Evolutionary conservation across 2,113 vertebrate species (phyloP).

Genomic region (Octodon degus): DNA sequence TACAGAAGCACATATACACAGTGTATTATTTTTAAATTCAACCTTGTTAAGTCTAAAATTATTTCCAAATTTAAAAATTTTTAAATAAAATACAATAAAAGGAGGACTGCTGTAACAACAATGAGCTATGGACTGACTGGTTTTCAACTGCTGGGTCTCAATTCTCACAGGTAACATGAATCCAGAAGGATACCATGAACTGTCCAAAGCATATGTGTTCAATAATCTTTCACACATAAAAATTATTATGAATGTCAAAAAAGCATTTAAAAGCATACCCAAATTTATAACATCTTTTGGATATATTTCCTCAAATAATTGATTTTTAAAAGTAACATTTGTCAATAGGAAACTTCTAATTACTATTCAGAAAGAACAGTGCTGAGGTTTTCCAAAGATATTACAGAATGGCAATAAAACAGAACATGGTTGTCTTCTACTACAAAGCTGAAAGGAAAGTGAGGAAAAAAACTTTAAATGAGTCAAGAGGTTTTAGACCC

Average conservation of each 20-base stretch:
- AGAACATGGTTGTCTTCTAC: neutral
- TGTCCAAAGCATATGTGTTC: neutral
- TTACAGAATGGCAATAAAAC: constrained; percentile 4
- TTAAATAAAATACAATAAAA: constrained; percentile 22
- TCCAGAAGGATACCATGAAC: neutral
- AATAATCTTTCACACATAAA: neutral
- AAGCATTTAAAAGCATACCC: constrained; percentile 22
- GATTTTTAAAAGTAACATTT: neutral
- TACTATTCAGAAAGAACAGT: neutral
- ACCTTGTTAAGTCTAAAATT: constrained; percentile 41
- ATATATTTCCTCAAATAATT: constrained; percentile 13
- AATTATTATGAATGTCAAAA: neutral
- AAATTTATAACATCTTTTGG: neutral
- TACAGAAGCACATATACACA: neutral
- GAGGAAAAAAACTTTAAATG: neutral
- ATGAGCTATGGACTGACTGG: neutral
- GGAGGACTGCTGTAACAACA: neutral
- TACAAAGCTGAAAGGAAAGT: neutral
- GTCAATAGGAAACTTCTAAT: neutral
- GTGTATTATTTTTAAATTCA: constrained; percentile 9
- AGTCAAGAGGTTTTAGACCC: constrained; percentile 11
- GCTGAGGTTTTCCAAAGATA: neutral
- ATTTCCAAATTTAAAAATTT: constrained; percentile 42
- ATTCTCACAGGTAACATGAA: neutral
- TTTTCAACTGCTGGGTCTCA: neutral